Conservation (phyloP, 2,113 vertebrate species). For the Corythornis madagascariensis region DNA sequence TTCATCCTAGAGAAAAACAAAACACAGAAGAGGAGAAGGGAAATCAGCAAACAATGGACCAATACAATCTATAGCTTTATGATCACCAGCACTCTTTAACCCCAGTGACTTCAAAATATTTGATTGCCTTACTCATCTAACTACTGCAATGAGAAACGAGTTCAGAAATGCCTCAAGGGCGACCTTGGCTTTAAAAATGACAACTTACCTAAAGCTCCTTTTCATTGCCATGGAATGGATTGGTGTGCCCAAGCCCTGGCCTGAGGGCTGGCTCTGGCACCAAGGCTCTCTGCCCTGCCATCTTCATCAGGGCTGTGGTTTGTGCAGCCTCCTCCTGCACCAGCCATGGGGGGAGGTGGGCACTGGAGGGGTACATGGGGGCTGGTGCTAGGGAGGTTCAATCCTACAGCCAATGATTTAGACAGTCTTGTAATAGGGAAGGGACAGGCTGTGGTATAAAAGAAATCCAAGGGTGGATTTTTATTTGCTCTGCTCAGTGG, state of each 20-base stretch:
- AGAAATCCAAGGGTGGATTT: not conserved
- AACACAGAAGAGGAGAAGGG: not conserved
- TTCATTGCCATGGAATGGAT: not conserved
- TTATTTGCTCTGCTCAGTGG: not conserved
- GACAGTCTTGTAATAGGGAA: not conserved
- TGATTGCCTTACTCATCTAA: not conserved
- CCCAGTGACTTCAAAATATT: not conserved
- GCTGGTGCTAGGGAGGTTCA: not conserved
- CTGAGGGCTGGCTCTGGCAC: not conserved
- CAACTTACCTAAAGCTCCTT: not conserved
- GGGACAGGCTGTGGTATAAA: not conserved
- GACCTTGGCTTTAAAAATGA: not conserved
- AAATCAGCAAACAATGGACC: not conserved
- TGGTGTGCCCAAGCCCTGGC: not conserved
- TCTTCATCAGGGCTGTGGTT: not conserved
- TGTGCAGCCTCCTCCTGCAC: not conserved
- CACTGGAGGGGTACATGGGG: rapidly evolving
- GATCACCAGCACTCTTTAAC: not conserved
- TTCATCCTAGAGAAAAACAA: conserved; percentile 83
- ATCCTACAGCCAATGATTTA: not conserved
- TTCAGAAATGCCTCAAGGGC: not conserved
- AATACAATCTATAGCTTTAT: not conserved
- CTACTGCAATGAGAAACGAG: rapidly evolving
- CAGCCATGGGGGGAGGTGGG: not conserved
- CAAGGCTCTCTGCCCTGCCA: not conserved